Evolutionary conservation across 2,797 vertebrate species (phyloP), one percentile per base, ranked within the genome.

Genomic region (Rhinella marina): DNA sequence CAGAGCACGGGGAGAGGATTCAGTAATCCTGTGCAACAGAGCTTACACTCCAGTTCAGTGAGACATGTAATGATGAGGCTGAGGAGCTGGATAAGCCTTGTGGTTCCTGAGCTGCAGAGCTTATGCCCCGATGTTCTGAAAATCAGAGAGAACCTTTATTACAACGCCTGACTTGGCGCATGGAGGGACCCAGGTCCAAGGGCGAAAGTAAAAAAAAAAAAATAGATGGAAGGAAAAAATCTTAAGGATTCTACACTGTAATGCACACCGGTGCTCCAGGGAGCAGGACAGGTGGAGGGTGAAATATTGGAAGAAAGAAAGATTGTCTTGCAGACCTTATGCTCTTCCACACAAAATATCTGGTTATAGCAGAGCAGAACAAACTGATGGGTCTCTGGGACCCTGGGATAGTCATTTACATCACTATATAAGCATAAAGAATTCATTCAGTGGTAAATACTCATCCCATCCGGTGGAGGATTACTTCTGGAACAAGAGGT

Each of bases 271-370:
- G 29, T 27, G 81, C 66, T 25, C 13, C 3, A 50, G 23, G 50
- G n/a, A 82, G 64, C 41, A 27, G 25, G n/a, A 68, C 78, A 80
- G 78, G 56, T 59, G 56, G 32, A 80, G 56, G 78, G 56, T 80
- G 27, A 80, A 80, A 59, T 59, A 80, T 80, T 57, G 56, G 56
- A 32, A 23, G 9, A 59, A 61, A 14, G 17, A 32, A 23, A 59
- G 19, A 29, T 27, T 78, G 2, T 61, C 12, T 54, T 57, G 56
- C 52, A 57, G 25, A 77, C 50, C 13, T 54, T 54, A 77, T 5
- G 50, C 73, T 77, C 73, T 77, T n/a, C 73, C 54, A 50, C 73
- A 25, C 73, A 52, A 25, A 25, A 25, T n/a, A 76, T 14, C n/a
- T 21, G 73, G 48, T 16, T n/a, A 76, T 11, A 13, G 7, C 14